These are phyloP conservation scores for Cotesia glomerata DNA, from an alignment of 1,140 invertebrate genomes.

Conservation along the genomic window DNA sequence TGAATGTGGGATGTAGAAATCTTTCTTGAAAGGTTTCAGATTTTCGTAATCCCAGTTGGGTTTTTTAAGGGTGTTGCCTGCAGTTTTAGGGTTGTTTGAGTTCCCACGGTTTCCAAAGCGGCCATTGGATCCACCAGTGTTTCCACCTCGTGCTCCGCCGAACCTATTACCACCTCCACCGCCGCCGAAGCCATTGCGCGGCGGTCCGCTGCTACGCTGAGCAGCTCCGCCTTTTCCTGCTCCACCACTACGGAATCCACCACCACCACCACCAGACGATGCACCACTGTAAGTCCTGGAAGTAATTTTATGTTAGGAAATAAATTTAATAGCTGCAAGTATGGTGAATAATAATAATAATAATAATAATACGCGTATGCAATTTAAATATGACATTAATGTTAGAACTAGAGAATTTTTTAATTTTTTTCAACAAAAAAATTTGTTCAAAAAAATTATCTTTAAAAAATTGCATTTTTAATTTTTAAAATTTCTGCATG, in stretches of 20 bases:
- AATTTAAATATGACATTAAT: too few species aligned
- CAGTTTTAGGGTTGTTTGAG: constrained; percentile 59
- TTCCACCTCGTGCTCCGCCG: constrained; percentile 54
- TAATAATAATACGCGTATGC: too few species aligned
- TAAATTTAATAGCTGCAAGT: too few species aligned
- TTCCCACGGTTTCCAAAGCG: constrained; percentile 34
- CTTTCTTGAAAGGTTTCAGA: constrained; percentile 89
- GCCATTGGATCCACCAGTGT: constrained; percentile 48
- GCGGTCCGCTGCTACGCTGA: constrained; percentile 34
- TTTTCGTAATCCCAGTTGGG: constrained; percentile 81
- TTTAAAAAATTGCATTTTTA: too few species aligned
- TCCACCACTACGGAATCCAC: constrained; percentile 43
- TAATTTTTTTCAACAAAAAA: too few species aligned
- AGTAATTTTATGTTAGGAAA: too few species aligned
- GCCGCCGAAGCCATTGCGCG: constrained; percentile 48
- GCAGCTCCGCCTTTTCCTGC: constrained; percentile 25
- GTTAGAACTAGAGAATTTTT: too few species aligned
- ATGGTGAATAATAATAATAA: too few species aligned
- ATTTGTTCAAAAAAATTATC: too few species aligned
- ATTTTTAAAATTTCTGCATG: too few species aligned
- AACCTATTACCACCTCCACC: constrained; percentile 52
- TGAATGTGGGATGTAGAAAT: constrained; percentile 89
- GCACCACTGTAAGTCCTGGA: constrained; percentile 53
- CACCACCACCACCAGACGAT: constrained; percentile 32
- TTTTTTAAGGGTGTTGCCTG: constrained; percentile 73